phyloP scores from a whole-genome alignment of 1,140 invertebrate species.

The Leguminivora glycinivorella region DNA sequence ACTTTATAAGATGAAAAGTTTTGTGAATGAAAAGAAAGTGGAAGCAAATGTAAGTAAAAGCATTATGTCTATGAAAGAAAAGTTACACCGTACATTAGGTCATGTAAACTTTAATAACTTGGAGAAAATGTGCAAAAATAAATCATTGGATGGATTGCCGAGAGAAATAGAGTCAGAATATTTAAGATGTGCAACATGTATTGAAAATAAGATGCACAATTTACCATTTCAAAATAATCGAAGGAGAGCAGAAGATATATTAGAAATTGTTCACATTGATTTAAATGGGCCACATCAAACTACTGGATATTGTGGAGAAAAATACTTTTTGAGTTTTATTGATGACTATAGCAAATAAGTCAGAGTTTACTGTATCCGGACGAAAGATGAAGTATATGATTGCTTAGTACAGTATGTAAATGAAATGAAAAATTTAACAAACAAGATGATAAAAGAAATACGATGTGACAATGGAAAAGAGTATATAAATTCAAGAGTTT shows the following conservation, averaged over 20 bases:
- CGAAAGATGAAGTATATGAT: conserved; percentile 47
- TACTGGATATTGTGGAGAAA: conserved; percentile 48
- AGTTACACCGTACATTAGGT: conserved; percentile 50
- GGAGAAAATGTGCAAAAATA: conserved; percentile 49
- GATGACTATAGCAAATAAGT: conserved; percentile 62
- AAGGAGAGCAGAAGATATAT: conserved; percentile 48
- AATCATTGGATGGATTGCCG: conserved; percentile 48
- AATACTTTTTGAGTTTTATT: conserved; percentile 49
- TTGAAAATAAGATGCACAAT: conserved; percentile 49
- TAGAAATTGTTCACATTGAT: conserved; percentile 61
- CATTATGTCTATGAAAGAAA: conserved; percentile 45
- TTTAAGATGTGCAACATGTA: conserved; percentile 48
- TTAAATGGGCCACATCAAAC: conserved; percentile 57
- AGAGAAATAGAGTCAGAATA: conserved; percentile 49
- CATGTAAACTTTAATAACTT: conserved; percentile 59
- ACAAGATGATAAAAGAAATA: conserved; percentile 49
- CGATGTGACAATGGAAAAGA: conserved; percentile 67
- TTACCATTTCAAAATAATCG: conserved; percentile 66
- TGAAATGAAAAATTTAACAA: conserved; percentile 53
- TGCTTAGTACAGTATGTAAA: conserved; percentile 55
- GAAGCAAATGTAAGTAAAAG: conserved; percentile 30
- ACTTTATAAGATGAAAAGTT: conserved; percentile 48
- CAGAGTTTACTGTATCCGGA: conserved; percentile 54
- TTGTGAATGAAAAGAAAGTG: conserved; percentile 42
- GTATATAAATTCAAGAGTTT: conserved; percentile 55